These are phyloP conservation scores for Accipiter cooperii DNA, from an alignment of 2,113 vertebrate species.

Conservation along the genomic window DNA sequence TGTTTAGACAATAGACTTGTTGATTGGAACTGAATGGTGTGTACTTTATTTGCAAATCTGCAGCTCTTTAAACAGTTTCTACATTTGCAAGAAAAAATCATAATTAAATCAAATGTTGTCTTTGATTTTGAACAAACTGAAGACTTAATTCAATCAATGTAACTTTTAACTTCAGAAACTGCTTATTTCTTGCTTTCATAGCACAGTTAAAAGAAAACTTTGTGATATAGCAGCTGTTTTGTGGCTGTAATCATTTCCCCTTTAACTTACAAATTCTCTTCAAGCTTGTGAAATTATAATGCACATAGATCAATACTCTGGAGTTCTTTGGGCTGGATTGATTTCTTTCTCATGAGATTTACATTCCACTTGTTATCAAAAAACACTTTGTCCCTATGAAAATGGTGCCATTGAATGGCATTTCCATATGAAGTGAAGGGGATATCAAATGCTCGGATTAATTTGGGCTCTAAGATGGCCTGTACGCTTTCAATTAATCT, in stretches of 20 bases:
- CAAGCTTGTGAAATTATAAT: conserved; percentile 68
- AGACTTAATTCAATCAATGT: background rate
- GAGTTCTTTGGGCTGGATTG: conserved; percentile 67
- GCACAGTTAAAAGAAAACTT: conserved; percentile 31
- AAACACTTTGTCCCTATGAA: conserved; percentile 72
- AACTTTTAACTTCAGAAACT: conserved; percentile 33
- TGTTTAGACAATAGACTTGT: background rate
- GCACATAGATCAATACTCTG: conserved; percentile 62
- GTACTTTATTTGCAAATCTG: background rate
- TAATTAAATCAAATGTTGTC: background rate
- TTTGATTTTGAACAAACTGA: conserved; percentile 34
- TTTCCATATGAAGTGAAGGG: conserved; percentile 74
- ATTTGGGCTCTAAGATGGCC: conserved; percentile 64
- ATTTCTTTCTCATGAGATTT: conserved; percentile 75
- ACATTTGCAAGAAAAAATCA: background rate
- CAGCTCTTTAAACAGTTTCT: background rate
- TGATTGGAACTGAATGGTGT: background rate
- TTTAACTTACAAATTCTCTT: conserved; percentile 59
- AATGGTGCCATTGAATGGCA: conserved; percentile 67
- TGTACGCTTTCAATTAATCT: conserved; percentile 63
- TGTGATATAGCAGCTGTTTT: conserved; percentile 27
- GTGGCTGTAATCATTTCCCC: conserved; percentile 28
- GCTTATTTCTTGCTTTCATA: conserved; percentile 47
- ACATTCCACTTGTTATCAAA: conserved; percentile 71
- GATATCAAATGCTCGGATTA: conserved; percentile 68